Percentiles rank a stretch among this genome's conserved stretches.
Conservation (phyloP, 2,797 vertebrate genomes). For the Oreochromis grahami region DNA sequence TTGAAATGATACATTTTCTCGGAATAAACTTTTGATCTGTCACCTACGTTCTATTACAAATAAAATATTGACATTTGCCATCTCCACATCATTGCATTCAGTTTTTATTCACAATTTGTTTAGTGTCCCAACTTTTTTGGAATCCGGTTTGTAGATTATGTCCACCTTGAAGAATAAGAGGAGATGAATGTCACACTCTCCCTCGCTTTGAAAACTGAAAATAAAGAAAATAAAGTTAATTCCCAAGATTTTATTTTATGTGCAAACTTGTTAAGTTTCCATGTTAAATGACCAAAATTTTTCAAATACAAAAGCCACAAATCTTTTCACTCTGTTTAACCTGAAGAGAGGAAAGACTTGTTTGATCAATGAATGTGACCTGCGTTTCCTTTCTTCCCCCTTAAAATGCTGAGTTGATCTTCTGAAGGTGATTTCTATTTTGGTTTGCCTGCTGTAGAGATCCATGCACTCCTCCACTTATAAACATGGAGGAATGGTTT, state of each 20-base stretch:
- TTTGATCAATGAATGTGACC: neutral
- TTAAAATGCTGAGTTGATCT: neutral
- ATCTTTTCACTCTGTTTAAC: neutral
- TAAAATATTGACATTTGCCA: too few relatives aligned
- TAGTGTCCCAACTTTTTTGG: too few relatives aligned
- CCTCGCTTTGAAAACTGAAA: fast-evolving
- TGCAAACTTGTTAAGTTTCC: neutral
- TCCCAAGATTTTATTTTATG: neutral
- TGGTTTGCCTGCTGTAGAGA: neutral
- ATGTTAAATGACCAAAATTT: neutral
- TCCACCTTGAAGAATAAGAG: neutral
- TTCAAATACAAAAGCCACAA: neutral
- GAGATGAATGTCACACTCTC: neutral
- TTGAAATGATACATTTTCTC: too few relatives aligned
- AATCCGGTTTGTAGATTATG: too few relatives aligned
- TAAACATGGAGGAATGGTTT: neutral
- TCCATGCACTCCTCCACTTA: neutral
- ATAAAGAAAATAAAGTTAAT: neutral
- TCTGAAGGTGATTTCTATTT: neutral
- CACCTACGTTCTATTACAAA: too few relatives aligned
- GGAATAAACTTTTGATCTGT: too few relatives aligned
- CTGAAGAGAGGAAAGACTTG: neutral
- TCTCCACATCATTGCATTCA: too few relatives aligned
- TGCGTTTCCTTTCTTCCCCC: neutral
- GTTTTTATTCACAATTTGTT: too few relatives aligned